Conservation (phyloP, 1,140 invertebrate species). For the Thaumetopoea pityocampa region DNA sequence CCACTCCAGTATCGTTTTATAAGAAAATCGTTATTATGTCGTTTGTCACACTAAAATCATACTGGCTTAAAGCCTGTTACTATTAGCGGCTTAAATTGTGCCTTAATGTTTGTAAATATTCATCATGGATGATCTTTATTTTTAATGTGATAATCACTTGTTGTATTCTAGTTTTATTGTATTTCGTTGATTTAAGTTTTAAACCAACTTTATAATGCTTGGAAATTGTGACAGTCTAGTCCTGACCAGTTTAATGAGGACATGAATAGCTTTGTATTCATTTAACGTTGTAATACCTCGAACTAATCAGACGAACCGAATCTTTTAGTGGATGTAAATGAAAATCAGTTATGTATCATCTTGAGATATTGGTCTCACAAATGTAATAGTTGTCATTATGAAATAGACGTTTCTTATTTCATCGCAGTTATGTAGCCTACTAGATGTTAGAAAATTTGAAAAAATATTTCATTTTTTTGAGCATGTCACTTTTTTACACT, state of each 20-base stretch:
- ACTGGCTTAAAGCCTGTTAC: slow-evolving; percentile 48
- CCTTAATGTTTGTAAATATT: slow-evolving; percentile 58
- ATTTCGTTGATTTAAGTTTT: slow-evolving; percentile 25
- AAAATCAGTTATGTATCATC: too few relatives aligned
- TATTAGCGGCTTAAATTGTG: slow-evolving; percentile 52
- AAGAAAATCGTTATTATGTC: not conserved
- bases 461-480: too few relatives aligned
- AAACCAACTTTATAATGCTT: slow-evolving; percentile 25
- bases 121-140: slow-evolving; percentile 57
- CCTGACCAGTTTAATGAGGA: slow-evolving; percentile 29
- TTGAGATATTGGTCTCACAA: too few relatives aligned
- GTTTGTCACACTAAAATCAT: not conserved
- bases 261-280: slow-evolving; percentile 16
- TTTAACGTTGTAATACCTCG: too few relatives aligned
- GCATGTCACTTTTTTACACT: too few relatives aligned
- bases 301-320: too few relatives aligned
- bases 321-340: too few relatives aligned
- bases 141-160: slow-evolving; percentile 51
- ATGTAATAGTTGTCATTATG: too few relatives aligned
- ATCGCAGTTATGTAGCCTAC: too few relatives aligned
- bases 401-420: too few relatives aligned
- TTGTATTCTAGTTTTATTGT: slow-evolving; percentile 40
- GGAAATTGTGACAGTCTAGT: slow-evolving; percentile 43
- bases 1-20: not conserved
- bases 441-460: too few relatives aligned